Evolutionary conservation across 2,888 invertebrate species (phyloP).

Genomic region (Noctua janthe): DNA sequence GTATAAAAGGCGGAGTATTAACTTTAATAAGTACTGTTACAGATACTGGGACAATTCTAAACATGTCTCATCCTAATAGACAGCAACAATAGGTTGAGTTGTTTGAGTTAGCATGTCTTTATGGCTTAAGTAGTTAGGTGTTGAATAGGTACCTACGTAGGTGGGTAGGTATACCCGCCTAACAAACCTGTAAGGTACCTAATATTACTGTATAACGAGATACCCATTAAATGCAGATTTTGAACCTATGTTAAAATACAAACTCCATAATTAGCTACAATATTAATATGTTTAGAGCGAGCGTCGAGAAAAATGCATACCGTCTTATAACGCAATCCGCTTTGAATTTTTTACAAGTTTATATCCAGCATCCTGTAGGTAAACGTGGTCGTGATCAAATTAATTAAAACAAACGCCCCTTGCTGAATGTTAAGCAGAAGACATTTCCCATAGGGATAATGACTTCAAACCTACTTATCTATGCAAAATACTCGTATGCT

Average conservation of each 20-base stretch:
- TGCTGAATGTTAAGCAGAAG: constrained; percentile 54
- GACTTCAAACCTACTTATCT: not conserved
- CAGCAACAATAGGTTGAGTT: not conserved
- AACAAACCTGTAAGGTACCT: not conserved
- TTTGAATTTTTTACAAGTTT: constrained; percentile 20
- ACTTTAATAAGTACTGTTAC: not conserved
- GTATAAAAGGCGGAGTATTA: not conserved
- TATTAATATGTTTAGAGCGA: not conserved
- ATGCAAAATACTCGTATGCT: constrained; percentile 2
- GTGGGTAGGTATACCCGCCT: not conserved
- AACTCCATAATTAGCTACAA: not conserved
- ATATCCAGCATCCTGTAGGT: constrained; percentile 15
- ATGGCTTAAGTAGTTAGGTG: not conserved
- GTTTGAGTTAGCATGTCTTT: not conserved
- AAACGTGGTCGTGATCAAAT: constrained; percentile 48
- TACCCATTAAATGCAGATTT: not conserved
- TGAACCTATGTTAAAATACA: not conserved
- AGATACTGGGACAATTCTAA: not conserved
- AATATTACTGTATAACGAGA: not conserved
- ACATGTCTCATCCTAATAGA: not conserved
- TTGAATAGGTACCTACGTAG: not conserved
- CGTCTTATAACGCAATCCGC: constrained; percentile 2
- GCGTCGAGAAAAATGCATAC: not conserved
- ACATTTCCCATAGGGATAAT: constrained; percentile 23
- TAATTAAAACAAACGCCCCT: constrained; percentile 59